Conservation (phyloP, 2,113 vertebrate species). For the Siniperca knerii region DNA sequence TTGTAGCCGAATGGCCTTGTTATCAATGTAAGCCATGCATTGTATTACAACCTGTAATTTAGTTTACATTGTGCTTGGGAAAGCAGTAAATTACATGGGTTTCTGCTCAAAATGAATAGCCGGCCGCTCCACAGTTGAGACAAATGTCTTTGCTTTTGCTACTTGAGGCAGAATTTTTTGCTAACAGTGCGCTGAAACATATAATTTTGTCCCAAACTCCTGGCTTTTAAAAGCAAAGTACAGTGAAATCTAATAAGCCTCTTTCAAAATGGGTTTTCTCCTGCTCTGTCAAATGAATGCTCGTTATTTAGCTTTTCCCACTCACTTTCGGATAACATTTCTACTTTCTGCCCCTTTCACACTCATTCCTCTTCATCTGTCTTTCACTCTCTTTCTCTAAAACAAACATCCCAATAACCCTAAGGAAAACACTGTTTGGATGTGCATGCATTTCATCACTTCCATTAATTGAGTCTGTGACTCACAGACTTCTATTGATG, state of each 20-base stretch:
- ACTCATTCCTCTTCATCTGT: constrained; percentile 53
- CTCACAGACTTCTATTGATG: constrained; percentile 73
- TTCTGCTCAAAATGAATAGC: constrained; percentile 75
- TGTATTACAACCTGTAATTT: constrained; percentile 81
- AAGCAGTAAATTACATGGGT: constrained; percentile 76
- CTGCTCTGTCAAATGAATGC: constrained; percentile 55
- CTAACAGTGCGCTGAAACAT: constrained; percentile 74
- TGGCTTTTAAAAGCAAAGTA: constrained; percentile 72
- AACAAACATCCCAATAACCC: constrained; percentile 67
- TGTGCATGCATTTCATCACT: constrained; percentile 67
- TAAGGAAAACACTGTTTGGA: constrained; percentile 54
- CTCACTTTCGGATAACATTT: constrained; percentile 50
- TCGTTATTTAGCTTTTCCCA: constrained; percentile 55
- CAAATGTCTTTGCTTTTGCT: constrained; percentile 77
- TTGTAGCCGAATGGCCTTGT: constrained; percentile 65
- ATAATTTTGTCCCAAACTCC: constrained; percentile 78
- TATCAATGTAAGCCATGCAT: constrained; percentile 77
- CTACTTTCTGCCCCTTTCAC: constrained; percentile 20
- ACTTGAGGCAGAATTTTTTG: constrained; percentile 74
- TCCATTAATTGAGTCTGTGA: constrained; percentile 74
- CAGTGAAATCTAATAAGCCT: constrained; percentile 79
- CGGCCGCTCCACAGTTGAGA: constrained; percentile 69
- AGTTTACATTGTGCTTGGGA: constrained; percentile 75
- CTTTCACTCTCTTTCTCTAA: constrained; percentile 57
- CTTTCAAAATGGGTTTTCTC: constrained; percentile 66